Conservation (phyloP, 1,140 invertebrate genomes). For the Hyphantria cunea region DNA sequence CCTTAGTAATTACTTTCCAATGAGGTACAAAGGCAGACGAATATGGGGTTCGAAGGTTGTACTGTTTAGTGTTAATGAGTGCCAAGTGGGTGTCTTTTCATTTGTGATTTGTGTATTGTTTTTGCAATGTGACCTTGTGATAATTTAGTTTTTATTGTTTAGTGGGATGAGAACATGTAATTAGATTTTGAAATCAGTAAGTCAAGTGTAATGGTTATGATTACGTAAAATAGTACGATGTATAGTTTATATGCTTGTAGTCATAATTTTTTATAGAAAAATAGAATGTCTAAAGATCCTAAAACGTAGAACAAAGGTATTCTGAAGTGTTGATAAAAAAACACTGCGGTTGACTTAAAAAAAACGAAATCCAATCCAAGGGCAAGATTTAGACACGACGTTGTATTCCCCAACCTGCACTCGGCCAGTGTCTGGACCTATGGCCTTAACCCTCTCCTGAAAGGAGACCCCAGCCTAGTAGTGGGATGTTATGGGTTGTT, state of each 20-base stretch:
- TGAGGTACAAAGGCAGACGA: slow-evolving; percentile 19
- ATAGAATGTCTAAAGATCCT: background rate
- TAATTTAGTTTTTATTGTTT: slow-evolving; percentile 26
- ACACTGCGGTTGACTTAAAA: too few species aligned
- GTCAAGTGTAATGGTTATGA: background rate
- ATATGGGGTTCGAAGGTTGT: slow-evolving; percentile 22
- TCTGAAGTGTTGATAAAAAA: too few species aligned
- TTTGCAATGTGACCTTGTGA: slow-evolving; percentile 10
- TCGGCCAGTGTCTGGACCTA: too few species aligned
- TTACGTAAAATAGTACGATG: background rate
- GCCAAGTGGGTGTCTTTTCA: slow-evolving; percentile 2
- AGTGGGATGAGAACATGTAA: slow-evolving; percentile 1
- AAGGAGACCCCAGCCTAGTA: too few species aligned
- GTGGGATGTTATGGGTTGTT: too few species aligned
- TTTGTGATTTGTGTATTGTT: slow-evolving; percentile 21
- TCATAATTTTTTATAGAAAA: background rate
- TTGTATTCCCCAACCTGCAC: too few species aligned
- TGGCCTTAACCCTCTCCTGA: too few species aligned
- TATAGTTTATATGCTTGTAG: background rate
- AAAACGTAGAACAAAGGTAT: too few species aligned
- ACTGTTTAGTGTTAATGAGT: slow-evolving; percentile 21
- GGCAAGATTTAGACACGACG: too few species aligned
- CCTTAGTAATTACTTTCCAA: slow-evolving; percentile 44
- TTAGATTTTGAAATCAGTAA: slow-evolving; percentile 1
- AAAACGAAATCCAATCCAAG: too few species aligned